Conservation (phyloP, 2,113 vertebrate species). For the Cottus gobio region DNA sequence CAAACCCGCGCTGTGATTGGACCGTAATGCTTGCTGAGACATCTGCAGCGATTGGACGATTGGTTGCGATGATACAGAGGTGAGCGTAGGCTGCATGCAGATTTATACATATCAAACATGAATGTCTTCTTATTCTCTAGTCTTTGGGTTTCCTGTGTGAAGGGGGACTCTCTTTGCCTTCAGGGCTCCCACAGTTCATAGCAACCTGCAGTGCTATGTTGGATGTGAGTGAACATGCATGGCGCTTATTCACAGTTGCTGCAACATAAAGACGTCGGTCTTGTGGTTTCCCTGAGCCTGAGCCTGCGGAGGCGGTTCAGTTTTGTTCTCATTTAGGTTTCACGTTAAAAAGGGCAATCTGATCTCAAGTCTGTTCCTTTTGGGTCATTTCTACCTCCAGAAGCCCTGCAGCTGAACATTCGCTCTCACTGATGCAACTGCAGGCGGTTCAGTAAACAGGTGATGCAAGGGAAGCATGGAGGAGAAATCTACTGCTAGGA, state of each 20-base stretch:
- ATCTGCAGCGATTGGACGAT: slow-evolving; percentile 34
- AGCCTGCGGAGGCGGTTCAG: not conserved
- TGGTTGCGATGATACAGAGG: not conserved
- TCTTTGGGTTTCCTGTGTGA: not conserved
- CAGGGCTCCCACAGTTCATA: not conserved
- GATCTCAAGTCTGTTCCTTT: slow-evolving; percentile 18
- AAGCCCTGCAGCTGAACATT: slow-evolving; percentile 32
- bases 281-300: not conserved
- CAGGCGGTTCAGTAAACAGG: slow-evolving; percentile 72
- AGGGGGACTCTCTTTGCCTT: not conserved
- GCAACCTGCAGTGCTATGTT: not conserved
- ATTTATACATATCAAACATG: not conserved
- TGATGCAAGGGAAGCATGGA: slow-evolving; percentile 77
- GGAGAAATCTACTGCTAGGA: slow-evolving; percentile 78
- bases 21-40: not conserved
- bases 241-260: not conserved
- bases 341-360: not conserved
- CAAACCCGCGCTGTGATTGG: slow-evolving; percentile 38
- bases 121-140: no score
- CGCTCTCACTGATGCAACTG: slow-evolving; percentile 70
- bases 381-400: slow-evolving; percentile 21
- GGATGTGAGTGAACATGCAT: no score
- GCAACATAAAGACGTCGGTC: not conserved
- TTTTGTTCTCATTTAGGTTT: not conserved
- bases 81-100: not conserved